A percentile compares a stretch with the other conserved stretches of the same genome.
Evolutionary conservation across 2,113 vertebrate species (phyloP).

Genomic region (Cavia porcellus): DNA sequence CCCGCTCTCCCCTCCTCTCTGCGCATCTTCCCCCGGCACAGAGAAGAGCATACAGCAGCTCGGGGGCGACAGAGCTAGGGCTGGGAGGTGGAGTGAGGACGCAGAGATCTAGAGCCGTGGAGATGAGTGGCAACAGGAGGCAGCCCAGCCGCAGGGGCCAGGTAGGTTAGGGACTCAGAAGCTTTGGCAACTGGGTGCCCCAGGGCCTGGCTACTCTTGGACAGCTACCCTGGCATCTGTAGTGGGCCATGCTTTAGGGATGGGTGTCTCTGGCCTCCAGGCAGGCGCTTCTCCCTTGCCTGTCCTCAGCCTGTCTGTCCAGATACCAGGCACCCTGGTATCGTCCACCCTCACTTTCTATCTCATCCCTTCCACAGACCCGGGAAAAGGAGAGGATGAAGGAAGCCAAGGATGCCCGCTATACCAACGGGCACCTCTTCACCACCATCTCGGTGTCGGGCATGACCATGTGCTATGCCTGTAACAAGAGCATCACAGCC

Average conservation of each 20-base stretch:
- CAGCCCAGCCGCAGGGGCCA: constrained; percentile 69
- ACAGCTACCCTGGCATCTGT: not conserved
- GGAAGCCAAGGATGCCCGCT: constrained; percentile 93
- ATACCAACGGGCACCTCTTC: constrained; percentile 96
- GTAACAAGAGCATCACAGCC: constrained; percentile 97
- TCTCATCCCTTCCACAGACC: constrained; percentile 85
- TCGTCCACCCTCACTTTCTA: constrained; percentile 24
- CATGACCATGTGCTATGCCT: constrained; percentile 96
- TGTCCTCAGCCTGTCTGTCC: not conserved
- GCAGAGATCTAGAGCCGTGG: not conserved
- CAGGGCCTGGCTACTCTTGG: not conserved
- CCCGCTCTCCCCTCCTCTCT: constrained; percentile 64
- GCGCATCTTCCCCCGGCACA: constrained; percentile 73
- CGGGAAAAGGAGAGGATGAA: constrained; percentile 95
- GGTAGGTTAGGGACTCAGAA: constrained; percentile 67
- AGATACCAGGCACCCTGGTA: not conserved
- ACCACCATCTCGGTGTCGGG: constrained; percentile 95
- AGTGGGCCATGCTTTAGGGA: not conserved
- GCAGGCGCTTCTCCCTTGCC: not conserved
- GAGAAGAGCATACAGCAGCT: constrained; percentile 72
- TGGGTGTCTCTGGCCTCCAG: not conserved
- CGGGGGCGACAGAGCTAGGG: constrained; percentile 78
- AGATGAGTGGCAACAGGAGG: constrained; percentile 73
- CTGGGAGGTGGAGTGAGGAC: constrained; percentile 79
- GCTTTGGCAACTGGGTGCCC: not conserved